Percentiles rank a stretch among this genome's conserved stretches.
Conservation (phyloP, 2,113 vertebrate genomes). For the Periophthalmus modestus region DNA sequence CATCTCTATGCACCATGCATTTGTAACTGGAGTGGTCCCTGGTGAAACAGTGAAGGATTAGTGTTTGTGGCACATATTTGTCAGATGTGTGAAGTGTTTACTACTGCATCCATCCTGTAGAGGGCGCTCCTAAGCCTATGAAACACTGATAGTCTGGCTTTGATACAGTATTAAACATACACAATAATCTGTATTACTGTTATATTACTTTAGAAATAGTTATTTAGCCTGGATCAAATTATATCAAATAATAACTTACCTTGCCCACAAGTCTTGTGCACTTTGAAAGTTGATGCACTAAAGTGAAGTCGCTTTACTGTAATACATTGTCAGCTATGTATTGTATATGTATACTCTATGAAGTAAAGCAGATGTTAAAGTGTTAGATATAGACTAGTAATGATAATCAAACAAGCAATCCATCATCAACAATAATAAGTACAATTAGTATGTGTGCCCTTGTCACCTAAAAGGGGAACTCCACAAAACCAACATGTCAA, state of each 20-base stretch:
- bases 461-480: slow-evolving; percentile 40
- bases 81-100: slow-evolving; percentile 76
- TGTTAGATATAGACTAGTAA: slow-evolving; percentile 34
- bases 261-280: slow-evolving; percentile 45
- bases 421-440: slow-evolving; percentile 38
- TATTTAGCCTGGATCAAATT: slow-evolving; percentile 45
- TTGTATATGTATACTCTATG: slow-evolving; percentile 57
- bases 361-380: slow-evolving; percentile 53
- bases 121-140: slow-evolving; percentile 61
- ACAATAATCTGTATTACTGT: slow-evolving; percentile 27
- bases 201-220: slow-evolving; percentile 38
- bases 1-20: slow-evolving; percentile 36
- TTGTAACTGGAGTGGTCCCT: slow-evolving; percentile 33
- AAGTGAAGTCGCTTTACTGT: slow-evolving; percentile 60
- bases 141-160: slow-evolving; percentile 74
- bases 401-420: slow-evolving; percentile 54
- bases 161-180: slow-evolving; percentile 33
- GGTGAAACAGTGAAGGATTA: slow-evolving; percentile 38
- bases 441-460: slow-evolving; percentile 36
- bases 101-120: slow-evolving; percentile 67
- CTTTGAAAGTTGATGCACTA: slow-evolving; percentile 57
- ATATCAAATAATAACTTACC: slow-evolving; percentile 41
- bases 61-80: slow-evolving; percentile 50
- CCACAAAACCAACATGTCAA: slow-evolving; percentile 30
- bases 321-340: slow-evolving; percentile 57